phyloP scores from a whole-genome alignment of 2,888 invertebrate species.

The Neocrepidodera transversa region DNA sequence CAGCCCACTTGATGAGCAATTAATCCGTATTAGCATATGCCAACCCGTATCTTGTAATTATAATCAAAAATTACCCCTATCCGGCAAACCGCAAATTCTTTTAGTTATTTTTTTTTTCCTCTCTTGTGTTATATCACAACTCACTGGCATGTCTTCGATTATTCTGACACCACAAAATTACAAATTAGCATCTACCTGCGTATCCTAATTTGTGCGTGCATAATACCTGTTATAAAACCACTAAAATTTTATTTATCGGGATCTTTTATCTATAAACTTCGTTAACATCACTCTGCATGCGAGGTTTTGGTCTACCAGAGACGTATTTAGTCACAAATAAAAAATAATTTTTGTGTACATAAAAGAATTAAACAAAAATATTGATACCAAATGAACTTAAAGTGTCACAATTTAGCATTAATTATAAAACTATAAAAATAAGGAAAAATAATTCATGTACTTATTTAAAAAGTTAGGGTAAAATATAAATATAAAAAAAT shows the following conservation, averaged over 20 bases:
- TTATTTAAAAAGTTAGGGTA: too few relatives aligned
- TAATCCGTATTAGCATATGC: constrained; percentile 16
- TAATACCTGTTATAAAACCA: constrained; percentile 28
- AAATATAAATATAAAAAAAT: too few relatives aligned
- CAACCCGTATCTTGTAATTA: constrained; percentile 14
- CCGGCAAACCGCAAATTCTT: constrained; percentile 13
- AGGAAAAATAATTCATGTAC: too few relatives aligned
- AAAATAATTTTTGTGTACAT: too few relatives aligned
- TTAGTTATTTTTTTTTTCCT: not conserved
- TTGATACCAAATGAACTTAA: too few relatives aligned
- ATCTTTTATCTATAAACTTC: constrained; percentile 18
- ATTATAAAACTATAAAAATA: too few relatives aligned
- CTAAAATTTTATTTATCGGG: constrained; percentile 23
- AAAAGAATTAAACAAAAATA: not conserved
- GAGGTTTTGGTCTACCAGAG: constrained; percentile 17
- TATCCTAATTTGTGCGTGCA: constrained; percentile 21
- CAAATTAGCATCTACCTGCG: constrained; percentile 17
- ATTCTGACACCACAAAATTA: constrained; percentile 20
- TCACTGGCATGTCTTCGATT: constrained; percentile 12
- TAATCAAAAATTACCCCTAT: constrained; percentile 18
- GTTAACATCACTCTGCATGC: constrained; percentile 18
- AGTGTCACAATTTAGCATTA: too few relatives aligned
- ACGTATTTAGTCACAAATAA: not conserved
- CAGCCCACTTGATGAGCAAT: not conserved
- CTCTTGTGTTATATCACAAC: too few relatives aligned